Conservation (phyloP, 2,113 vertebrate species). For the Rousettus leschenaultii region DNA sequence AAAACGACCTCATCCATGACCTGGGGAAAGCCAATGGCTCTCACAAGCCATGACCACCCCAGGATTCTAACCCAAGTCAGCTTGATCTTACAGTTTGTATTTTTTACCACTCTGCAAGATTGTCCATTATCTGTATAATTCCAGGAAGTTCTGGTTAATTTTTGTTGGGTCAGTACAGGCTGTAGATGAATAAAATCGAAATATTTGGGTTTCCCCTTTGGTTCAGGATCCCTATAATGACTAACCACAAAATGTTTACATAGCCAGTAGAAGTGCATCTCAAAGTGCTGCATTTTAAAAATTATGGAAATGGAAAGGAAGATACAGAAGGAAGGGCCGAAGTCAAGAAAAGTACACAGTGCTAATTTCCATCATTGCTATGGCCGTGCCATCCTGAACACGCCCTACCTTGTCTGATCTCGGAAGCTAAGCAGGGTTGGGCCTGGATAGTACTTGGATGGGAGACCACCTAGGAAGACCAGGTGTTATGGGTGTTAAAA, state of each 20-base stretch:
- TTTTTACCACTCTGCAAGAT: neutral
- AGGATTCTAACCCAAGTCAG: neutral
- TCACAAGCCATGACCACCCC: neutral
- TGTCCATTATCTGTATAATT: neutral
- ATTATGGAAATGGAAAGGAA: neutral
- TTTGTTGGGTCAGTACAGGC: neutral
- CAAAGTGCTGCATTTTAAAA: neutral
- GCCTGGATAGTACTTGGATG: too few relatives aligned
- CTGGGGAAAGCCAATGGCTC: slow-evolving; percentile 74
- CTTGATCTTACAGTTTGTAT: neutral
- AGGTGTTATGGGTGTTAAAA: too few relatives aligned
- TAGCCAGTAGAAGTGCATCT: neutral
- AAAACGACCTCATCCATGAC: slow-evolving; percentile 83
- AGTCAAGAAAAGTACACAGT: neutral
- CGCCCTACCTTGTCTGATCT: too few relatives aligned
- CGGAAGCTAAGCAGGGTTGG: too few relatives aligned
- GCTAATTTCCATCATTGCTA: neutral
- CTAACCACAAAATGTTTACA: neutral
- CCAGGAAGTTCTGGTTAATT: neutral
- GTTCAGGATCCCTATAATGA: neutral
- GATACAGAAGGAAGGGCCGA: neutral
- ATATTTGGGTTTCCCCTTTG: neutral
- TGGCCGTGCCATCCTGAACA: too few relatives aligned
- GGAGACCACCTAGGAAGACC: too few relatives aligned
- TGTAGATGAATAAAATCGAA: neutral